These are phyloP conservation scores for Solenopsis invicta DNA, from an alignment of 1,140 invertebrate genomes.

Conservation along the genomic window DNA sequence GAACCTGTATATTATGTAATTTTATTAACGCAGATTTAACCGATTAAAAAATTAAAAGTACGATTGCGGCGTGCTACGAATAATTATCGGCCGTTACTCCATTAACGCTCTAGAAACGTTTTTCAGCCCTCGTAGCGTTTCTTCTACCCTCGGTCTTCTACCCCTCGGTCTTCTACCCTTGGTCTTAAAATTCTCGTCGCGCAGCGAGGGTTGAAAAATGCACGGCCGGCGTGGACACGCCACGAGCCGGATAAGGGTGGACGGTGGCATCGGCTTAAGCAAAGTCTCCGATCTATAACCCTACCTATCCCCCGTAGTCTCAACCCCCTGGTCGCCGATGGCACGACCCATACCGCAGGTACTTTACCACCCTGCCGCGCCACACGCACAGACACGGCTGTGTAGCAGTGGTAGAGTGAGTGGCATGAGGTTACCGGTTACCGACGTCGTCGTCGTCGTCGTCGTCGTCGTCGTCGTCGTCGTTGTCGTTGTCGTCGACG, in stretches of 20 bases:
- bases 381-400: conserved; percentile 2
- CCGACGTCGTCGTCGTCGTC: conserved; percentile 58
- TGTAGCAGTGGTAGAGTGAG: conserved; percentile 19
- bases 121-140: background rate
- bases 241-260: conserved; percentile 66
- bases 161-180: too few relatives aligned
- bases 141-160: background rate
- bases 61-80: background rate
- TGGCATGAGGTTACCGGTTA: conserved; percentile 62
- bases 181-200: conserved; percentile 45
- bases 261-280: conserved; percentile 61
- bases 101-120: conserved; percentile 22
- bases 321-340: conserved; percentile 39
- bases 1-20: background rate
- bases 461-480: conserved; percentile 36
- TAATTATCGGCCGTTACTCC: conserved; percentile 16
- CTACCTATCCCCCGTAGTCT: conserved; percentile 38
- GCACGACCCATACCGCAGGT: conserved; percentile 38
- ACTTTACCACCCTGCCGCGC: conserved; percentile 54
- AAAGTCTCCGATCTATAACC: conserved; percentile 68
- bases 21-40: background rate
- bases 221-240: conserved; percentile 56
- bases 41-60: background rate
- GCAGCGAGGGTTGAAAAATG: conserved; percentile 67
- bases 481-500: conserved; percentile 30